Base-by-base conservation (phyloP, 2,797 vertebrate species). In the Aulostomus chinensis region DNA sequence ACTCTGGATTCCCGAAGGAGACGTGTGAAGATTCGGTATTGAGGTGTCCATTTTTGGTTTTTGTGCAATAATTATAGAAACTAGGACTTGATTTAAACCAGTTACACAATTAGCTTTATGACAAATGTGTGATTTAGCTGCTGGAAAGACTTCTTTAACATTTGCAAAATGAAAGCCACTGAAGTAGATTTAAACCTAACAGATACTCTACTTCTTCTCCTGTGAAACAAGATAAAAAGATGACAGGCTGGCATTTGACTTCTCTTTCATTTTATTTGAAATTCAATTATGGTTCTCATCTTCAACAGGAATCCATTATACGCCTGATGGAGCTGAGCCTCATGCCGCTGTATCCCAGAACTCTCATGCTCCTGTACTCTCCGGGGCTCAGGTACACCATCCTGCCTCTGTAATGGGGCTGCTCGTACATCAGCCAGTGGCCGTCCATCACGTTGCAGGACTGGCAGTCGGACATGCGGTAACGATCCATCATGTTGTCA, bases 391-490 rank as follows among this genome's bases (percentile, higher is more conserved):
- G 33, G 81, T 88, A 87, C 60, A 73, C 49, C 84, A 78, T 78
- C 65, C 45, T 83, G 66, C 86, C 88, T 64, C 72, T 78, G 78
- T 63, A 89, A 15, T 84, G 17, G 37, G 69, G 52, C 58, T 79
- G 80, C 55, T 78, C 73, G 55, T 86, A 88, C 80, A 83, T 68
- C 62, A 89, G 68, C 88, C 88, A 90, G 79, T 88, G 69, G 60
- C 73, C 88, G 12, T 88, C 85, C 68, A 83, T 72, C 54, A 89
- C 73, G 4, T 83, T 29, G 54, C 81, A 84, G 63, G 88, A 89
- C 78, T 73, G 72, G 73, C 80, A 87, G 62, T 79, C 80, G 10
- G 37, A 35, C 78, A 85, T 77, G 5, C 63, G 73, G 73, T 75
- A 85, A 2, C 76, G 84, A 4, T 90, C 86, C 73, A 12, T 20